A percentile compares a stretch with the other conserved stretches of the same genome.
Evolutionary conservation across 2,797 vertebrate genomes (phyloP).

Genomic region (Perodicticus potto): DNA sequence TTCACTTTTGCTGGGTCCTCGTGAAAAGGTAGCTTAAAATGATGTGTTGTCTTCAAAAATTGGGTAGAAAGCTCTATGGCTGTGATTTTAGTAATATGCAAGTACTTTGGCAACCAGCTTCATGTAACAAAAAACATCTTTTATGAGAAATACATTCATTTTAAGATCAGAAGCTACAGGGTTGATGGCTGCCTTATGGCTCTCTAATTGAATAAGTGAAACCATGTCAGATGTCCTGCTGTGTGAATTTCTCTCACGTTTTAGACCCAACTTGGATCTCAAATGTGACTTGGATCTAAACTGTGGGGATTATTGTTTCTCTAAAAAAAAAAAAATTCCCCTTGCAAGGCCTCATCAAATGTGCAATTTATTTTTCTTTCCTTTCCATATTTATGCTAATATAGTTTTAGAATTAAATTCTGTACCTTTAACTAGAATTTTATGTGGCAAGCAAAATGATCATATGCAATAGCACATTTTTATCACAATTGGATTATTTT

Average conservation of each 20-base stretch:
- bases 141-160: conserved; percentile 45
- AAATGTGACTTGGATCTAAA: conserved; percentile 48
- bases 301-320: conserved; percentile 39
- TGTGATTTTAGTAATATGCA: background rate
- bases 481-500: conserved; percentile 53
- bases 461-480: conserved; percentile 45
- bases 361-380: conserved; percentile 44
- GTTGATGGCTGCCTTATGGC: background rate
- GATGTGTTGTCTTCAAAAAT: background rate
- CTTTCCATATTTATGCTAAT: conserved; percentile 60
- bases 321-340: conserved; percentile 32
- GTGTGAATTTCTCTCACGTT: conserved; percentile 27
- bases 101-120: conserved; percentile 6
- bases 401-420: conserved; percentile 65
- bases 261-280: conserved; percentile 1
- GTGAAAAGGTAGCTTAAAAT: conserved; percentile 61
- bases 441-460: conserved; percentile 55
- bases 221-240: background rate
- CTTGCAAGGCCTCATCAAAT: conserved; percentile 3
- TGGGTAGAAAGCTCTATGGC: conserved; percentile 27
- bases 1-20: background rate
- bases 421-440: conserved; percentile 54
- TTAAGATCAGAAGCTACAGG: conserved; percentile 10
- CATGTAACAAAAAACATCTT: conserved; percentile 40
- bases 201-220: conserved; percentile 51